Base-by-base conservation (phyloP, 2,797 vertebrate species). In the Aldrovandia affinis region DNA sequence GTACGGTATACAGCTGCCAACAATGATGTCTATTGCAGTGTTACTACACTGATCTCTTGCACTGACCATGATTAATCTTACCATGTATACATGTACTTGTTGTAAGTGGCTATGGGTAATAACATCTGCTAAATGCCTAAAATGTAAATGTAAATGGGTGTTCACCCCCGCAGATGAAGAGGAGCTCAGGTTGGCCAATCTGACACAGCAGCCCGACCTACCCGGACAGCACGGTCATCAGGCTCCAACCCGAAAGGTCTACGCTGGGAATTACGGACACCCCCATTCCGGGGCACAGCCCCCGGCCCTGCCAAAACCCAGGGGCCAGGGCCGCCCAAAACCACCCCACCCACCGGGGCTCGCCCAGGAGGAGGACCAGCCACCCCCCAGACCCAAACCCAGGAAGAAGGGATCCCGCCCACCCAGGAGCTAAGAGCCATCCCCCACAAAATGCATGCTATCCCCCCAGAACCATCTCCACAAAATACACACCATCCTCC, bases 261-360 rank as follows among this genome's bases (percentile, higher is more conserved):
- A 79, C 25, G 4, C 77, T 50, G 44, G 25, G 3, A 44, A 50
- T 4, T 15, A 30, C 4, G 42, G 14, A 12, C 8, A 78, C 77
- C 22, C 47, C 2, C 75, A 78, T 12, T 12, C 20, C 2, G 75
- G 6, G 42, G 75, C 25, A 7, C 75, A 78, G 2, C 22, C 75
- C 28, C 78, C 78, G 12, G 78, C 50, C 36, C 47, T 55, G 52
- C 54, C 9, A 1, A 54, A 55, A 70, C 84, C 81, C 28, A 59
- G n/a, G n/a, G 59, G 22, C 82, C 2, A 85, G 73, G 12, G 50
- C 83, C 50, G 84, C 75, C 88, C 81, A 57, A 75, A 39, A 10
- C 39, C 78, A 1, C 8, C 54, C 18, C 79, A 22, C 36, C 70
- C 70, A 14, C 4, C 52, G 42, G 3, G 54, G 30, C 75, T 42